Percentiles rank a stretch among this genome's conserved stretches.
phyloP scores from a whole-genome alignment of 2,113 vertebrate species.

The Myrmecophaga tridactyla region DNA sequence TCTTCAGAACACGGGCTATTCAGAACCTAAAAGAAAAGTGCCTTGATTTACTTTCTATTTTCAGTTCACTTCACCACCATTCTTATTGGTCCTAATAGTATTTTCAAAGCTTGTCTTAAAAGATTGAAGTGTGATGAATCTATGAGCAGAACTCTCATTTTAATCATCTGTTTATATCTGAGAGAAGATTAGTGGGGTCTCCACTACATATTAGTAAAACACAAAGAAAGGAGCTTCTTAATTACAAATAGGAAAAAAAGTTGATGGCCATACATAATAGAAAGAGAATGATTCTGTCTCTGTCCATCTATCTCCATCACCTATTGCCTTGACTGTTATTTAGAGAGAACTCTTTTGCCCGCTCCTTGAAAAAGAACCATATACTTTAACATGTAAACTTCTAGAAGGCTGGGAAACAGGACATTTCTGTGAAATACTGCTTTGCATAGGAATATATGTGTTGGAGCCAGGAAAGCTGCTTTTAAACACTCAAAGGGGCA shows the following conservation, averaged over 20 bases:
- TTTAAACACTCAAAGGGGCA: slow-evolving; percentile 46
- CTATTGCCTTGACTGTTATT: neutral
- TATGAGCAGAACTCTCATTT: neutral
- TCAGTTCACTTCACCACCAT: neutral
- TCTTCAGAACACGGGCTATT: neutral
- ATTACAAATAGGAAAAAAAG: neutral
- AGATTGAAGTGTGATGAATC: neutral
- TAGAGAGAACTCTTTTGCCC: neutral
- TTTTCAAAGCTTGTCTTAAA: slow-evolving; percentile 10
- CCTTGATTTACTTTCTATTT: neutral
- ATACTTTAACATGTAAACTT: slow-evolving; percentile 39
- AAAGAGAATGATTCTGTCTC: neutral
- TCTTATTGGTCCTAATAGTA: neutral
- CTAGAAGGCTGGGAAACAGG: slow-evolving; percentile 48
- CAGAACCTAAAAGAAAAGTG: neutral
- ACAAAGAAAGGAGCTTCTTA: neutral
- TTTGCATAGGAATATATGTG: slow-evolving; percentile 1
- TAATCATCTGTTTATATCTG: neutral
- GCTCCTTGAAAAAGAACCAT: slow-evolving; percentile 37
- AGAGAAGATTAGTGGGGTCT: neutral
- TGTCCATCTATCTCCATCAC: neutral
- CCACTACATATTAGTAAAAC: neutral
- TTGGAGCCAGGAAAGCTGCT: slow-evolving; percentile 51
- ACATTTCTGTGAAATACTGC: neutral
- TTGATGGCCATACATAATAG: neutral